Evolutionary conservation across 1,140 invertebrate species (phyloP), one percentile per base, ranked within the genome.

Genomic region (Arctopsyche grandis): DNA sequence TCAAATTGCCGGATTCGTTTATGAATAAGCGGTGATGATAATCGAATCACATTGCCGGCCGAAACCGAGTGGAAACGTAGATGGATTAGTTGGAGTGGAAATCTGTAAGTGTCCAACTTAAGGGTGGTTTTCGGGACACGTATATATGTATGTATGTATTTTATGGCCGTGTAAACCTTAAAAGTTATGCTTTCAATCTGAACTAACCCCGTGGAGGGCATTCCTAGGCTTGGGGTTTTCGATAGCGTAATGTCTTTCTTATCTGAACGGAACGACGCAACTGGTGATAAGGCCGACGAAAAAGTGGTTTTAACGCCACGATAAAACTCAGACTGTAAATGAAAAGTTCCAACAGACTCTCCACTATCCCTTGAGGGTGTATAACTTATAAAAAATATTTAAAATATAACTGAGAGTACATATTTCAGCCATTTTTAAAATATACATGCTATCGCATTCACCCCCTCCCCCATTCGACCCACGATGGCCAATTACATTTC

Each of bases 131-230:
- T n/a, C n/a, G n/a, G n/a, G n/a, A n/a, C n/a, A n/a, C n/a, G n/a
- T n/a, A n/a, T n/a, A n/a, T n/a, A n/a, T n/a, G n/a, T n/a, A n/a
- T n/a, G n/a, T n/a, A n/a, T n/a, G 26, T 22, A 66, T 66, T 66
- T 66, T 22, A 66, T 22, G 63, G 63, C 5, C 21, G 21, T 66
- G 22, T 29, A 24, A 66, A 66, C 63, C 63, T 66, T 66, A 66
- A 66, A 66, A 66, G 63, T 66, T 66, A 66, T 66, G 63, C 24
- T 66, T 66, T 66, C 63, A 26, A 66, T 26, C 63, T 22, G 58
- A 14, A 52, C 4, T 12, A 12, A 14, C 48, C 48, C 12, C 48
- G 4, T 10, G 3, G 48, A 14, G 48, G 48, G 12, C 16, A 52
- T 14, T 52, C 29, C 29, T 14, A 1, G 16, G 48, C 12, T 9